These are phyloP conservation scores for Bhutanitis thaidina DNA, from an alignment of 2,888 invertebrate species.

Conservation along the genomic window DNA sequence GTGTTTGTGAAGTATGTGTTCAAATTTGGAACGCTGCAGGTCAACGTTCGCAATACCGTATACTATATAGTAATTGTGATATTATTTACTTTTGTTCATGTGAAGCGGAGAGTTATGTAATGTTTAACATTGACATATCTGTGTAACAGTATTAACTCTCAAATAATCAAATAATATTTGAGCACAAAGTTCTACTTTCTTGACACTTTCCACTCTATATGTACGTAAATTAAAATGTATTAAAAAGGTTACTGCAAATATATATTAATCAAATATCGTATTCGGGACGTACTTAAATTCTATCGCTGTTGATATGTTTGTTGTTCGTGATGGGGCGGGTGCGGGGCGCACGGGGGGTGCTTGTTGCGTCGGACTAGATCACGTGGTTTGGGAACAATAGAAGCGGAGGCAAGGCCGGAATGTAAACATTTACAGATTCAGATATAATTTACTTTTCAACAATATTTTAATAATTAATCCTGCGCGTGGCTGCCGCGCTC, in stretches of 20 bases:
- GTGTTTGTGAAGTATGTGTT: too few species aligned
- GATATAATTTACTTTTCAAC: too few species aligned
- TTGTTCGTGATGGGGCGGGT: background rate
- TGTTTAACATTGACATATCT: background rate
- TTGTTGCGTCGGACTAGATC: background rate
- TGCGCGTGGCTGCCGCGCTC: too few species aligned
- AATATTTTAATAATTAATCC: too few species aligned
- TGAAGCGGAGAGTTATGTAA: background rate
- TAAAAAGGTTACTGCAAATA: background rate
- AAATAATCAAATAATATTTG: conserved; percentile 5
- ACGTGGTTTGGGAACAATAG: too few species aligned
- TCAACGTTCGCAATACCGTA: too few species aligned
- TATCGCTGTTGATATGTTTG: conserved; percentile 8
- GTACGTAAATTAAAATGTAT: conserved; percentile 2
- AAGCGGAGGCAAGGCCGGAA: too few species aligned
- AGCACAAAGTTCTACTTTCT: conserved; percentile 14
- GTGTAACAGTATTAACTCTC: background rate
- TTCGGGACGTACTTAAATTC: conserved; percentile 1
- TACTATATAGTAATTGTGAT: too few species aligned
- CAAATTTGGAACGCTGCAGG: too few species aligned
- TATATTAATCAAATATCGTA: background rate
- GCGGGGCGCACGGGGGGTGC: background rate
- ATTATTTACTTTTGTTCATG: background rate
- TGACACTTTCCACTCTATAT: too few species aligned
- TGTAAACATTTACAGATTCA: too few species aligned